phyloP scores from a whole-genome alignment of 2,797 vertebrate genomes.

The Microctenopoma lineatum region DNA sequence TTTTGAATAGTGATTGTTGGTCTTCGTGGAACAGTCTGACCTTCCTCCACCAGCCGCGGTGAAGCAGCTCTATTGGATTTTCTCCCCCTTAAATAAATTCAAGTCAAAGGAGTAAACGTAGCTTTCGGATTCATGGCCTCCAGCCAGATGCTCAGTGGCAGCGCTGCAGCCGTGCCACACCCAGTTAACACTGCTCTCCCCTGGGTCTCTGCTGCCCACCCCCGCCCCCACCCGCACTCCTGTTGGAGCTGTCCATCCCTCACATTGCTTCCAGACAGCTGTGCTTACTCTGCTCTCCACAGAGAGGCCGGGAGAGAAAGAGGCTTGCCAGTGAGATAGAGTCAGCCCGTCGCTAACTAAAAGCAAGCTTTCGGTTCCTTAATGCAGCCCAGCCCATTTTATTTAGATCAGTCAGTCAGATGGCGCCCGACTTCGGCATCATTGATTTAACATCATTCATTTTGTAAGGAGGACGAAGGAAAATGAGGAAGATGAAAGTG shows the following conservation, averaged over 20 bases:
- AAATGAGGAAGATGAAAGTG: conserved; percentile 30
- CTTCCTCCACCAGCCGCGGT: too few species aligned
- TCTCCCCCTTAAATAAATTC: background rate
- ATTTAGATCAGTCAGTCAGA: conserved; percentile 77
- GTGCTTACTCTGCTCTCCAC: conserved; percentile 76
- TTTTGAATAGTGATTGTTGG: too few species aligned
- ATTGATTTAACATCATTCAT: conserved; percentile 75
- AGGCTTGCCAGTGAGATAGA: conserved; percentile 25
- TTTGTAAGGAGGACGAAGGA: conserved; percentile 60
- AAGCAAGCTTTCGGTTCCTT: conserved; percentile 80
- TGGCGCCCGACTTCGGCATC: conserved; percentile 59
- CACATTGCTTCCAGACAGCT: conserved; percentile 74
- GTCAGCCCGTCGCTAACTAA: conserved; percentile 73
- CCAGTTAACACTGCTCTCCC: conserved; percentile 39
- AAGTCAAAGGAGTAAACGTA: background rate
- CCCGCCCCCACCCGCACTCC: conserved; percentile 16
- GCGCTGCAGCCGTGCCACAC: conserved; percentile 38
- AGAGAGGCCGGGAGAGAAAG: conserved; percentile 23
- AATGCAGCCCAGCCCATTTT: conserved; percentile 73
- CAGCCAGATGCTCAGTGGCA: conserved; percentile 27
- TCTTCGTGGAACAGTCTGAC: too few species aligned
- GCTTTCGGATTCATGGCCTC: conserved; percentile 19
- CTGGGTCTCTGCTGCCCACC: background rate
- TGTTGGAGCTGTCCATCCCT: conserved; percentile 69
- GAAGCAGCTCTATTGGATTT: background rate